A percentile compares a stretch with the other conserved stretches of the same genome.
These are phyloP conservation scores for Blastomussa wellsi DNA, from an alignment of 92 coral and sea anemone species.

Conservation along the genomic window DNA sequence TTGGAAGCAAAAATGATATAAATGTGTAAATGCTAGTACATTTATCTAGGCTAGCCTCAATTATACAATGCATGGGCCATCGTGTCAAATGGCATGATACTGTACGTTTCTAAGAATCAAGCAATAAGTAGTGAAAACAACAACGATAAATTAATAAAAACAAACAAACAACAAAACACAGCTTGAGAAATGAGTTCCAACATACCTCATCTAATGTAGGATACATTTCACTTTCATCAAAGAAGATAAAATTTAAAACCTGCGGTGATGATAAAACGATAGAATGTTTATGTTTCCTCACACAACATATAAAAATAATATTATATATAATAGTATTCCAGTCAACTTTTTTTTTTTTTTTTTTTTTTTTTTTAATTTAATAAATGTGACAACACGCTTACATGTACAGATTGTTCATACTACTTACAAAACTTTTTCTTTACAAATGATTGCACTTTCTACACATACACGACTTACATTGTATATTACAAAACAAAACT, in stretches of 20 bases:
- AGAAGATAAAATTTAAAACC: conserved; percentile 76
- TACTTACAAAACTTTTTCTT: too few species aligned
- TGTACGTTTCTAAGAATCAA: not conserved
- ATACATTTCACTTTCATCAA: conserved; percentile 62
- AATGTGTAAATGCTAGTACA: too few species aligned
- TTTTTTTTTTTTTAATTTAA: too few species aligned
- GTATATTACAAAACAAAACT: too few species aligned
- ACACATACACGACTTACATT: too few species aligned
- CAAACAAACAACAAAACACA: not conserved
- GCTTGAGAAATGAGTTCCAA: not conserved
- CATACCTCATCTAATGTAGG: conserved; percentile 78
- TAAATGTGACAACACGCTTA: too few species aligned
- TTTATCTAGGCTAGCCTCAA: not conserved
- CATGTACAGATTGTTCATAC: too few species aligned
- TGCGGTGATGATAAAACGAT: conserved; percentile 1
- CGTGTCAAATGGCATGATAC: not conserved
- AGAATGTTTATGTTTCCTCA: not conserved
- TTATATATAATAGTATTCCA: too few species aligned
- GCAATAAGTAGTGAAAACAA: not conserved
- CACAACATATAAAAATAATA: not conserved
- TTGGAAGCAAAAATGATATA: too few species aligned
- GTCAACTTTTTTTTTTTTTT: not conserved
- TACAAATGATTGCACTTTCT: too few species aligned
- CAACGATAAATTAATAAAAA: not conserved
- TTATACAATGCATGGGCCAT: not conserved